phyloP scores from a whole-genome alignment of 2,797 vertebrate species.

The Liparis tanakae region DNA sequence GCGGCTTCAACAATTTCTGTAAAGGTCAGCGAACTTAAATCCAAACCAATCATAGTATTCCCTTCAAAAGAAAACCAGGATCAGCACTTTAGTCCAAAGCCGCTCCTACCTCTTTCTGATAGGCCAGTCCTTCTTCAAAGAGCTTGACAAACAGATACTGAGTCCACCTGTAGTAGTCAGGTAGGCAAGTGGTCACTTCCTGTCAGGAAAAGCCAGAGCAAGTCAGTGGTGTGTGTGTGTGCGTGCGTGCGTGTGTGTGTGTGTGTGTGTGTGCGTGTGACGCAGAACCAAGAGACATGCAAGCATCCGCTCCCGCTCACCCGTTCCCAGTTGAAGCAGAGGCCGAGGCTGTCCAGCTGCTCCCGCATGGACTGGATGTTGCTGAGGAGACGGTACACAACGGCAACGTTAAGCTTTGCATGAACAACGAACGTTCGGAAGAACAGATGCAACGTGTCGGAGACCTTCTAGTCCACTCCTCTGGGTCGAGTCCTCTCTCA shows the following conservation, averaged over 20 bases:
- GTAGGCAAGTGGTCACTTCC: constrained; percentile 94
- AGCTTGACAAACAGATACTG: constrained; percentile 95
- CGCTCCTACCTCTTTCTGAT: constrained; percentile 94
- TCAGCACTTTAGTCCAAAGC: constrained; percentile 16
- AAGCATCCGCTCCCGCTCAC: constrained; percentile 71
- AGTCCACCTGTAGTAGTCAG: constrained; percentile 98
- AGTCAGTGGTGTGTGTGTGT: constrained; percentile 8
- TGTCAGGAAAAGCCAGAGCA: constrained; percentile 68
- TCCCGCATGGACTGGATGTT: constrained; percentile 93
- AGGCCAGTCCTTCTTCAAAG: constrained; percentile 91
- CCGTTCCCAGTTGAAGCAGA: constrained; percentile 95
- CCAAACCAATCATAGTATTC: constrained; percentile 28
- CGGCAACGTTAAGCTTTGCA: background rate
- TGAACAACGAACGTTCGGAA: background rate
- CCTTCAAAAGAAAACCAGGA: constrained; percentile 27
- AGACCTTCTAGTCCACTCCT: constrained; percentile 93
- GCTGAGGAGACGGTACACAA: constrained; percentile 73
- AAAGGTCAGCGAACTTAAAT: constrained; percentile 24
- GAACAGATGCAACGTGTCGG: background rate
- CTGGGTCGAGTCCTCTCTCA: constrained; percentile 90
- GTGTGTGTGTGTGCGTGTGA: too few species aligned
- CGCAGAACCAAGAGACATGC: background rate
- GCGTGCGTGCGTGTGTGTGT: background rate
- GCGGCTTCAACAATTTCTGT: constrained; percentile 42
- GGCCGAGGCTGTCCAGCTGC: constrained; percentile 91